Base-by-base conservation (phyloP, 2,888 invertebrate genomes). In the Nysson spinosus region DNA sequence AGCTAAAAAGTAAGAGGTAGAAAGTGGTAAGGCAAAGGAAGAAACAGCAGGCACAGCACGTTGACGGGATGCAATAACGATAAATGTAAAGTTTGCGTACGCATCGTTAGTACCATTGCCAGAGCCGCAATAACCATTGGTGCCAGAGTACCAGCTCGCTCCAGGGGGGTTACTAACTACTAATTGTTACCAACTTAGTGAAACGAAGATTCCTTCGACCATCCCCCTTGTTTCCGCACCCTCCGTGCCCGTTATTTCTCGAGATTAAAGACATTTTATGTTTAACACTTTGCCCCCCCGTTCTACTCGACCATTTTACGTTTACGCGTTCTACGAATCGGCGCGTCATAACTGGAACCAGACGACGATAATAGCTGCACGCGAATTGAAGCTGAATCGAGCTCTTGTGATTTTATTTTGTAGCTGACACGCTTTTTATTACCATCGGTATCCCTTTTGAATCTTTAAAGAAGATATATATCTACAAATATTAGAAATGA, bases 31-130 rank as follows among this genome's bases (percentile, higher is more conserved):
- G 19, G 19, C 17, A 19, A 14, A 9, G 14, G 26, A 9, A 16
- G 16, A 14, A 14, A 50, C 63, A 46, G 64, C 51, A 42, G 40
- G 39, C 49, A 11, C 22, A 12, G 35, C 42, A 28, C 39, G 32
- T 67, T 67, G 65, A 64, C 66, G 66, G 49, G 12, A 44, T 67
- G 76, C 75, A 77, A 79, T 83, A 83, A 83, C 81, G 77, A 81
- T 81, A 80, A 82, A 79, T 78, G 77, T 80, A 80, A 78, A 81
- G 82, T 80, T 80, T 68, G 76, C 74, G 77, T 81, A 81, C 75
- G 79, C 75, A 70, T 82, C 81, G 81, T 83, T 83, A 80, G 79
- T 78, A 75, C 71, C 75, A 78, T 78, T 79, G 77, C 77, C 68
- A 64, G 68, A 49, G 57, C 64, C 37, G 77, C 75, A 77, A 77